Base-by-base conservation (phyloP, 2,797 vertebrate species). In the Synanceia verrucosa region DNA sequence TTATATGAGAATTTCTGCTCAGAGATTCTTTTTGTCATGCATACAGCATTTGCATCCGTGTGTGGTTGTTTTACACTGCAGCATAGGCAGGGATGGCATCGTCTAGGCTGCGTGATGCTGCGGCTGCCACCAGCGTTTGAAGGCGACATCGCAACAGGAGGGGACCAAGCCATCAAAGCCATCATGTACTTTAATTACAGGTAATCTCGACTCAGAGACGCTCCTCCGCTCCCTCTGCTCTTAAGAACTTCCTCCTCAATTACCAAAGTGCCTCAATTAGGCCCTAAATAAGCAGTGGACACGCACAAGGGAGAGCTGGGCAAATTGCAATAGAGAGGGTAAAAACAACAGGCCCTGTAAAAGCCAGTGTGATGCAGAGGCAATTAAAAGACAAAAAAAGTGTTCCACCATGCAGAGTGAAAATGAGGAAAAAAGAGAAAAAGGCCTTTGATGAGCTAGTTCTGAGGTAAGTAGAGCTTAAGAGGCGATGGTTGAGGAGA, bases 111-210 rank as follows among this genome's bases (percentile, higher is more conserved):
- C 39, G 66, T 79, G 68, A 86, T 76, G 85, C 84, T 75, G 70
- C 57, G 56, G 44, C 76, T 80, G 83, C 60, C 59, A 64, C 76
- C 79, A 16, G 82, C 81, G 70, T 90, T 88, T 79, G 82, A 89
- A 89, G 87, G 85, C 29, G 66, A 87, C 87, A 82, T 94, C 90
- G 91, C 91, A 55, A 88, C 90, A 65, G 93, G 91, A 90, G 92
- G 87, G 81, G 86, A 77, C 67, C 63, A 11, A 83, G 88, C 92
- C 88, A 94, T 94, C 91, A 93, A 91, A 90, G 92, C 94, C 90
- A 94, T 94, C 90, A 89, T 94, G 93, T 91, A 92, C 91, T 94
- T 95, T 94, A 94, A 95, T 94, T 95, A 93, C 91, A 94, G 93
- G 93, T 94, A 94, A 95, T 94, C 89, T 89, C 61, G 83, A 86